phyloP scores from a whole-genome alignment of 2,113 vertebrate genomes.

The Odocoileus virginianus region DNA sequence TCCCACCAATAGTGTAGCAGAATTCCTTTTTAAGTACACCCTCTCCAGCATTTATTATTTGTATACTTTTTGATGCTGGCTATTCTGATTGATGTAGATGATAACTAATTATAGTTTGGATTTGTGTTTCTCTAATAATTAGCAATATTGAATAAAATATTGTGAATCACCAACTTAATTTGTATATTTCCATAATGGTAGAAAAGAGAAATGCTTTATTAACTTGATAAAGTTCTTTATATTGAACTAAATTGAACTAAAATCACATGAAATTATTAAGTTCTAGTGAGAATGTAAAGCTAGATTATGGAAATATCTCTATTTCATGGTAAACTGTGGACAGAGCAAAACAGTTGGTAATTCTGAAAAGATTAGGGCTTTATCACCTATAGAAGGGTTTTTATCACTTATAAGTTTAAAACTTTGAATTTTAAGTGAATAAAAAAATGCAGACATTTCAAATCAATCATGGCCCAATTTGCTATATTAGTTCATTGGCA shows the following conservation, averaged over 20 bases:
- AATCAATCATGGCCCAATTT: not conserved
- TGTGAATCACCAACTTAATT: not conserved
- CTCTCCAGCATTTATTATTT: not conserved
- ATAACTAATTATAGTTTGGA: not conserved
- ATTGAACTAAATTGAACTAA: not conserved
- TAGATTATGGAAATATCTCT: not conserved
- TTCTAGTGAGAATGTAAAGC: not conserved
- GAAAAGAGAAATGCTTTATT: not conserved
- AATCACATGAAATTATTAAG: not conserved
- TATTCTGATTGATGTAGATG: not conserved
- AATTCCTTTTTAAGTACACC: not conserved
- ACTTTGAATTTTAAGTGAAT: not conserved
- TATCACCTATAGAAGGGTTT: not conserved
- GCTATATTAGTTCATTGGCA: not conserved
- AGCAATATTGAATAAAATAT: not conserved
- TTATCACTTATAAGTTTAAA: not conserved
- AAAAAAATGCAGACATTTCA: not conserved
- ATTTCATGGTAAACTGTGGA: not conserved
- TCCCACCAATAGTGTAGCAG: not conserved
- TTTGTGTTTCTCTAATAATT: not conserved
- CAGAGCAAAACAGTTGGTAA: not conserved
- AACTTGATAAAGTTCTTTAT: not conserved
- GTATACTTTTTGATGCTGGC: not conserved
- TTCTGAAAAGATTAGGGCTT: not conserved
- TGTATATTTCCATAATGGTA: not conserved